Conservation (phyloP, 2,888 invertebrate species). For the Geophilus truncorum region DNA sequence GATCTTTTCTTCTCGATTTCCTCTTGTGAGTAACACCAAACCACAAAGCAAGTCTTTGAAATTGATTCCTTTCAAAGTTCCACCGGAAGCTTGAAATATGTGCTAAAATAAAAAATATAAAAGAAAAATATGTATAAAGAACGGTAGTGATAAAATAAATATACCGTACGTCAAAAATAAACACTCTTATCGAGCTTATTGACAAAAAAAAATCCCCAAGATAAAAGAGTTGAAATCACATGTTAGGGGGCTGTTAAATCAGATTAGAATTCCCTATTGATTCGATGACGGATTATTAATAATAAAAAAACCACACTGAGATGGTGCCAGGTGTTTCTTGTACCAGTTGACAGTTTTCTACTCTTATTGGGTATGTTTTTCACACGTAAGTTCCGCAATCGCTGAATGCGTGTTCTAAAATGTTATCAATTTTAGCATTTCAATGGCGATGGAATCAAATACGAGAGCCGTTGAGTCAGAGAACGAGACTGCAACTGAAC, state of each 20-base stretch:
- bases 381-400: neutral
- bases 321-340: neutral
- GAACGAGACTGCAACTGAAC: neutral
- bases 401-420: too few species aligned
- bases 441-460: neutral
- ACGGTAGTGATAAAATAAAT: neutral
- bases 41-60: conserved; percentile 80
- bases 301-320: neutral
- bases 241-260: neutral
- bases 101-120: conserved; percentile 51
- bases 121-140: conserved; percentile 36
- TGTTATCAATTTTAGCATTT: too few species aligned
- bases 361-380: neutral
- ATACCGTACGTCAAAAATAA: too few species aligned
- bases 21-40: conserved; percentile 76
- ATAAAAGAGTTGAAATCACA: conserved; percentile 17
- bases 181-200: neutral
- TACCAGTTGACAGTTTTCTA: neutral
- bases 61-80: conserved; percentile 70
- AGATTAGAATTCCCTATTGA: neutral
- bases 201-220: neutral
- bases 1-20: conserved; percentile 77
- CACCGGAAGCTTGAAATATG: conserved; percentile 77
- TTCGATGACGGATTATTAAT: neutral
- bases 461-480: neutral